These are phyloP conservation scores for Labeo catla DNA, from an alignment of 2,113 vertebrate genomes.

Conservation along the genomic window DNA sequence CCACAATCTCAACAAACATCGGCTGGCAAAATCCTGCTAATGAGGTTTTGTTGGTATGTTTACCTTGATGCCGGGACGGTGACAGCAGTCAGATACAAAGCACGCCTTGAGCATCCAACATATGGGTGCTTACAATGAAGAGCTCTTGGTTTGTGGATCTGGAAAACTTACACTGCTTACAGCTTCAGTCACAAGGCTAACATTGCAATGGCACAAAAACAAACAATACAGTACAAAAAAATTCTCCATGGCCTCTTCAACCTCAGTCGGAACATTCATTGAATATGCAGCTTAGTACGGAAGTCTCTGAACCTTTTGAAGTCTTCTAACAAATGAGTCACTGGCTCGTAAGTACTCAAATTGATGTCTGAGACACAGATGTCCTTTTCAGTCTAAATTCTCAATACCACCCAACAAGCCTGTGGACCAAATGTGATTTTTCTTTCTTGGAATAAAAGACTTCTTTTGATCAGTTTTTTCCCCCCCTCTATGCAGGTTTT, in stretches of 20 bases:
- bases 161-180: background rate
- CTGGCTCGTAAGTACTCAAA: conserved; percentile 46
- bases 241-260: conserved; percentile 1
- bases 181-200: background rate
- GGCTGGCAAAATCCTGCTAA: background rate
- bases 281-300: conserved; percentile 23
- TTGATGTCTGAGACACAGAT: conserved; percentile 49
- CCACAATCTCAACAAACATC: conserved; percentile 1
- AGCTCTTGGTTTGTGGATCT: background rate
- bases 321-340: conserved; percentile 20
- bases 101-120: background rate
- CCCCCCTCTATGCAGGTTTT: conserved; percentile 30
- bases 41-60: conserved; percentile 7
- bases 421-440: conserved; percentile 49
- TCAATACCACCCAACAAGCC: conserved; percentile 47
- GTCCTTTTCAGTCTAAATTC: conserved; percentile 49
- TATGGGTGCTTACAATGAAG: background rate
- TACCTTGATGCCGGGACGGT: background rate
- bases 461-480: conserved; percentile 59
- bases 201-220: conserved; percentile 20
- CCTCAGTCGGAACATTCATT: conserved; percentile 1
- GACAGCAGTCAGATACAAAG: background rate
- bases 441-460: conserved; percentile 55
- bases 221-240: conserved; percentile 8
- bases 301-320: conserved; percentile 47